These are phyloP conservation scores for Trichomalopsis sarcophagae DNA, from an alignment of 1,140 invertebrate species.

Conservation along the genomic window DNA sequence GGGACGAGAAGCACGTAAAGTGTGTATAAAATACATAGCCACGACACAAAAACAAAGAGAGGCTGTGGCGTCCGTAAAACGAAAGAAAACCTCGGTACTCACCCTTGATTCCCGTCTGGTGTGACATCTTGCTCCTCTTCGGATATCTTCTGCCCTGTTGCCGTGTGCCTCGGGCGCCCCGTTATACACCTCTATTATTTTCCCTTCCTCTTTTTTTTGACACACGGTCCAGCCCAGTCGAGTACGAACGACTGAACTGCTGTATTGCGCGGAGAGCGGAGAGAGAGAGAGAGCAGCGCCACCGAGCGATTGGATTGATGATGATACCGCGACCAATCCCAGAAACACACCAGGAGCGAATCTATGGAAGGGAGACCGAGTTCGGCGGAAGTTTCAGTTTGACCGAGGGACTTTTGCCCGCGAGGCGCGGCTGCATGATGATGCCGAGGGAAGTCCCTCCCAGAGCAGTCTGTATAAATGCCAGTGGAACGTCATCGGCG, in stretches of 20 bases:
- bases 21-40: neutral
- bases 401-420: too few species aligned
- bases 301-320: neutral
- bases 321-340: too few species aligned
- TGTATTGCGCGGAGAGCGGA: neutral
- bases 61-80: neutral
- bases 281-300: neutral
- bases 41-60: too few species aligned
- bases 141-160: constrained; percentile 41
- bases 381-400: too few species aligned
- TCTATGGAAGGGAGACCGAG: too few species aligned
- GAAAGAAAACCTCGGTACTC: constrained; percentile 50
- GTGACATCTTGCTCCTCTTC: constrained; percentile 78
- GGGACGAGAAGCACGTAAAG: neutral
- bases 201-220: constrained; percentile 15
- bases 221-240: constrained; percentile 33
- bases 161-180: constrained; percentile 9
- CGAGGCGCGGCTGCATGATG: neutral
- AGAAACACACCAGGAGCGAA: too few species aligned
- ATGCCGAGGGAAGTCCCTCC: neutral
- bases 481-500: neutral
- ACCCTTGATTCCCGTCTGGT: constrained; percentile 87
- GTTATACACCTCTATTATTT: constrained; percentile 30
- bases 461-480: neutral
- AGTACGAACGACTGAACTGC: constrained; percentile 4